These are phyloP conservation scores for Orgyia antiqua DNA, from an alignment of 2,888 invertebrate species.

Conservation along the genomic window DNA sequence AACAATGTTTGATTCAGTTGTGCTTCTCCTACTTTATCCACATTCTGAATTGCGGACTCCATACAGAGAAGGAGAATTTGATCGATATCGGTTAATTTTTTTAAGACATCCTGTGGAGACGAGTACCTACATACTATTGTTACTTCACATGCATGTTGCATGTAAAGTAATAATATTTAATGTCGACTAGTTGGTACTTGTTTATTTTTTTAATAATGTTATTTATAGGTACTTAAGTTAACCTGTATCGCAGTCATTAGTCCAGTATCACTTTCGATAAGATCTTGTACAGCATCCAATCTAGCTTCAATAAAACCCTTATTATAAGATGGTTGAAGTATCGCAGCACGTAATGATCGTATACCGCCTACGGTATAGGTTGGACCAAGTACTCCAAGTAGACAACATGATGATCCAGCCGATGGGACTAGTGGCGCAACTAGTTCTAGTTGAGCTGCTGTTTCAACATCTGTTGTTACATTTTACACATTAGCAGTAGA, in stretches of 20 bases:
- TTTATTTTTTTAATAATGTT: too few species aligned
- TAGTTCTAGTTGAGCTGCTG: slow-evolving; percentile 86
- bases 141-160: neutral
- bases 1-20: slow-evolving; percentile 87
- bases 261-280: slow-evolving; percentile 82
- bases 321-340: slow-evolving; percentile 88
- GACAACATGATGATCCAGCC: slow-evolving; percentile 61
- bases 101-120: slow-evolving; percentile 81
- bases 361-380: slow-evolving; percentile 81
- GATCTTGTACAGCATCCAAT: slow-evolving; percentile 86
- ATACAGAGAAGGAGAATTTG: slow-evolving; percentile 81
- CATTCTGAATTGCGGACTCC: slow-evolving; percentile 68
- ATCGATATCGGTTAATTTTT: slow-evolving; percentile 87
- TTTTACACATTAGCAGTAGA: neutral
- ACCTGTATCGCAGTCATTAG: slow-evolving; percentile 82
- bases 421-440: slow-evolving; percentile 76
- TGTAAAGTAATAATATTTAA: too few species aligned
- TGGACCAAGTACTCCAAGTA: slow-evolving; percentile 64
- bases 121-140: neutral
- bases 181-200: too few species aligned
- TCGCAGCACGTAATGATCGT: slow-evolving; percentile 86
- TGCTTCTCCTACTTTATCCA: slow-evolving; percentile 79
- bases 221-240: slow-evolving; percentile 6
- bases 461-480: slow-evolving; percentile 82
- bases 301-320: slow-evolving; percentile 81